Percentiles rank a stretch among this genome's conserved stretches.
Evolutionary conservation across 2,888 invertebrate genomes (phyloP).

Genomic region (Catocala fraxini): DNA sequence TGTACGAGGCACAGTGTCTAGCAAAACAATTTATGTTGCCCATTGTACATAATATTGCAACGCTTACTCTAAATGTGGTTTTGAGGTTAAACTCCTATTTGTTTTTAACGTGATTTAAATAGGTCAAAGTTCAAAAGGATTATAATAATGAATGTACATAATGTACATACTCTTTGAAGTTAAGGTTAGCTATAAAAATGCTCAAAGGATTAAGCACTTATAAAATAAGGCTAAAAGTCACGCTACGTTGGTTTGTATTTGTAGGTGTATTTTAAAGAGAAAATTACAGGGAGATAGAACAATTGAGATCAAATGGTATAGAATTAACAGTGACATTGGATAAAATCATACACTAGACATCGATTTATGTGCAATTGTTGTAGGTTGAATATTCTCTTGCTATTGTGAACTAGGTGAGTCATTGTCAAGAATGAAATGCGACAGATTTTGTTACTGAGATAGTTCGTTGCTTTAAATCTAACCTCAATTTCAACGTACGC

Average conservation of each 20-base stretch:
- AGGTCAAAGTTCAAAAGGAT: constrained; percentile 73
- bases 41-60: constrained; percentile 55
- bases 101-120: constrained; percentile 74
- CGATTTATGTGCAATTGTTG: constrained; percentile 5
- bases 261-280: constrained; percentile 3
- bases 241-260: neutral
- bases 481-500: constrained; percentile 3
- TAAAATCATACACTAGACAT: constrained; percentile 22
- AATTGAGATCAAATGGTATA: constrained; percentile 10
- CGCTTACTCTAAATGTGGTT: constrained; percentile 68
- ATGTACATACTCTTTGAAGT: constrained; percentile 50
- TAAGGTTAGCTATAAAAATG: constrained; percentile 35
- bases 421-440: constrained; percentile 30
- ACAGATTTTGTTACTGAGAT: constrained; percentile 16
- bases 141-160: constrained; percentile 52
- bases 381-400: constrained; percentile 5
- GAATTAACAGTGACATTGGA: constrained; percentile 18
- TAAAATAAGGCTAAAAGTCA: neutral
- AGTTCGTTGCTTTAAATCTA: neutral
- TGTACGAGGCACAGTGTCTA: constrained; percentile 12
- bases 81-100: constrained; percentile 73
- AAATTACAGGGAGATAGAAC: constrained; percentile 7
- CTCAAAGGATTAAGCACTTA: constrained; percentile 9
- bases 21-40: constrained; percentile 45
- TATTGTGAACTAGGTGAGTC: constrained; percentile 32